These are phyloP conservation scores for Carlito syrichta DNA, from an alignment of 2,113 vertebrate species.

Conservation along the genomic window DNA sequence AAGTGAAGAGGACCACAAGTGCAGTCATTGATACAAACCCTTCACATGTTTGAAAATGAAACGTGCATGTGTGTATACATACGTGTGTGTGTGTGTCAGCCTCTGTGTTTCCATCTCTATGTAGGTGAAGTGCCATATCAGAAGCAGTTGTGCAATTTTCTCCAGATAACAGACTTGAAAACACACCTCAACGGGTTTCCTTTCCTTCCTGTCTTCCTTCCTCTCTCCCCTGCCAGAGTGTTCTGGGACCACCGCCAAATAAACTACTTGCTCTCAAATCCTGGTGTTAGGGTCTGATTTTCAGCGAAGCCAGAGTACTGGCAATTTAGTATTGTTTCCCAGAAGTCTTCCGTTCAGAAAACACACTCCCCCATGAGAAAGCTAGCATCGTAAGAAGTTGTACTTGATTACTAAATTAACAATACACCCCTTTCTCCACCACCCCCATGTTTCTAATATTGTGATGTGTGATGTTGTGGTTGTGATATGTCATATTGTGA, in stretches of 20 bases:
- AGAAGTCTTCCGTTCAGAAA: neutral
- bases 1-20: neutral
- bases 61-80: neutral
- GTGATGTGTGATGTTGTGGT: neutral
- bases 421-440: neutral
- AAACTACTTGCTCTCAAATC: neutral
- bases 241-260: neutral
- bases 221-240: neutral
- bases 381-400: neutral
- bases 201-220: neutral
- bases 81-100: neutral
- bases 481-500: neutral
- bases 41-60: neutral
- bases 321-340: neutral
- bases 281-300: neutral
- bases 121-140: neutral
- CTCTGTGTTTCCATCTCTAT: neutral
- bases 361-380: neutral
- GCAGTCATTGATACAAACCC: neutral
- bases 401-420: neutral
- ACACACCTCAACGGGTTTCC: neutral
- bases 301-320: neutral
- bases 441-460: neutral
- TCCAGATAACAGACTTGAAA: neutral
- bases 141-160: neutral